These are phyloP conservation scores for Drosophila meridionalis DNA, from an alignment of 2,888 invertebrate genomes.

Conservation along the genomic window DNA sequence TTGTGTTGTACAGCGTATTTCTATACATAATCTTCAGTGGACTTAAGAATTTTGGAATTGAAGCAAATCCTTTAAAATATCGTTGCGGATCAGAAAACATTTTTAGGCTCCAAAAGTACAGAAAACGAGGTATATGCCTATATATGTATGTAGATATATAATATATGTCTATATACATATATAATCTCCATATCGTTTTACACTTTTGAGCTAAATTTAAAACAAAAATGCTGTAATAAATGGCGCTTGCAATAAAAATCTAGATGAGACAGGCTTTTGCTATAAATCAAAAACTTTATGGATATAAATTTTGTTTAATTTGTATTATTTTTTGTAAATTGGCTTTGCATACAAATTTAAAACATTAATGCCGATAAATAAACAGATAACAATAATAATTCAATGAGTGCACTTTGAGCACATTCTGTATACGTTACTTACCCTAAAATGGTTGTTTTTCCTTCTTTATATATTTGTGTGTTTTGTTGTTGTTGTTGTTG, in stretches of 20 bases:
- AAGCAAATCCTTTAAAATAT: not conserved
- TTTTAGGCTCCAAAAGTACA: no score
- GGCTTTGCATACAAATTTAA: not conserved
- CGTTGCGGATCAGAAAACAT: not conserved
- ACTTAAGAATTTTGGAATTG: no score
- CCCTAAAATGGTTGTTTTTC: slow-evolving; percentile 19
- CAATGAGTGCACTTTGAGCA: not conserved
- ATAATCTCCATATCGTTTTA: not conserved
- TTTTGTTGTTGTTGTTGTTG: slow-evolving; percentile 19
- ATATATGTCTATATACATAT: no score
- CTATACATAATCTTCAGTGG: no score
- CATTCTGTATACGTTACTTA: slow-evolving; percentile 10
- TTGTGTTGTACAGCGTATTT: no score
- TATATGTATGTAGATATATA: no score
- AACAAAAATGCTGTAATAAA: not conserved
- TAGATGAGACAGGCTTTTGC: slow-evolving; percentile 1
- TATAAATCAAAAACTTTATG: not conserved
- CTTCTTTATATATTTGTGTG: not conserved
- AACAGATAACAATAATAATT: not conserved
- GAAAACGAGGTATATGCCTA: no score
- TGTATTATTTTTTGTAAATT: not conserved
- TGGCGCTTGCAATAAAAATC: not conserved
- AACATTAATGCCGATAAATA: not conserved
- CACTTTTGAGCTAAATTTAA: not conserved
- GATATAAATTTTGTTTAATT: not conserved